Evolutionary conservation across 2,888 invertebrate genomes (phyloP).

Genomic region (Papilio gigon): DNA sequence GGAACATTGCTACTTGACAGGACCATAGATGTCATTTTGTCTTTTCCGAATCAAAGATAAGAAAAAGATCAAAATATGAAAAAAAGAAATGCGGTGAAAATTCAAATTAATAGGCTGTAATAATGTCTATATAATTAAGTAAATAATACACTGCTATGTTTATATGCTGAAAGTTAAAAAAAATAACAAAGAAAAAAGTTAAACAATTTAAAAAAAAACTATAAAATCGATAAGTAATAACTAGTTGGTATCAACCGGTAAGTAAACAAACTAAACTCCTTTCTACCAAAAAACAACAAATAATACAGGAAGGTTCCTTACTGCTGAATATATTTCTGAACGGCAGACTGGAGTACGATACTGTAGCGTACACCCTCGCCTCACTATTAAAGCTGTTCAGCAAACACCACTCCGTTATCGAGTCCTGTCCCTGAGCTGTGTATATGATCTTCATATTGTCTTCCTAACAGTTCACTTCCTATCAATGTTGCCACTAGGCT

Average conservation of each 20-base stretch:
- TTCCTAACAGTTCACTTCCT: slow-evolving; percentile 7
- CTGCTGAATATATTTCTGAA: slow-evolving; percentile 31
- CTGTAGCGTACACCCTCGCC: slow-evolving; percentile 12
- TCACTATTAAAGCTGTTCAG: slow-evolving; percentile 24
- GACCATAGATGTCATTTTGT: too few species aligned
- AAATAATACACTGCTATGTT: too few species aligned
- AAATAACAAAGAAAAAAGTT: too few species aligned
- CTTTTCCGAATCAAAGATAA: too few species aligned
- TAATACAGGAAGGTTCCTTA: slow-evolving; percentile 5
- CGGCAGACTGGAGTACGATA: slow-evolving; percentile 30
- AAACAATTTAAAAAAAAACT: too few species aligned
- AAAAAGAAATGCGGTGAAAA: too few species aligned
- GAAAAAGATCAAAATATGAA: too few species aligned
- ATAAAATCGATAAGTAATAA: not conserved
- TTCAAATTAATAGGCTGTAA: too few species aligned
- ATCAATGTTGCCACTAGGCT: not conserved
- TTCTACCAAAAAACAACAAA: too few species aligned
- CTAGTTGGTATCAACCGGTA: not conserved
- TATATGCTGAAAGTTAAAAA: too few species aligned
- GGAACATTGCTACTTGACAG: too few species aligned
- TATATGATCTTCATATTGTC: slow-evolving; percentile 32
- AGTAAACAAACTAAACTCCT: not conserved
- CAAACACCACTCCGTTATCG: slow-evolving; percentile 36
- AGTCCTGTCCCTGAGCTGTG: slow-evolving; percentile 30
- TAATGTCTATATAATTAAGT: too few species aligned